Base-by-base conservation (phyloP, 2,888 invertebrate species). In the Chironomus riparius region DNA sequence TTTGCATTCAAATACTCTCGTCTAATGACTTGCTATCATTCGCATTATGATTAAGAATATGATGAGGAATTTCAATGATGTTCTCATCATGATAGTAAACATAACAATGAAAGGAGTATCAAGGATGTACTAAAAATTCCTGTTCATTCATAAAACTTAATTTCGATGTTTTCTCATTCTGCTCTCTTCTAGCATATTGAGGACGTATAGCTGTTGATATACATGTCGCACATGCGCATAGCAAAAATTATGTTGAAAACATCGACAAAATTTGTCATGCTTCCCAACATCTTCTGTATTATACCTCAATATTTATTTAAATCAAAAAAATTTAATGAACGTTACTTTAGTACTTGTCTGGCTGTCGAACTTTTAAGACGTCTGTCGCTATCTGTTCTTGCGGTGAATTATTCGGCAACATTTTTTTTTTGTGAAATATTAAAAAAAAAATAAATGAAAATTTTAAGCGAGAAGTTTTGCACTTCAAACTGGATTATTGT, bases 231-330 rank as follows among this genome's bases (percentile, higher is more conserved):
- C 72, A 61, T 72, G 72, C 72, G 72, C 72, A 72, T 13, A 6
- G 4, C 3, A 15, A 18, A 38, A 22, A 13, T 21, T 4, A 56
- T n/a, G 12, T 65, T 74, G 10, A 38, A 38, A 48, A 68, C 74
- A 74, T 74, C 65, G 74, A 47, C n/a, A 47, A 21, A 38, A 38
- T 38, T 7, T 38, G 38, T 38, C 38, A 38, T 38, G 38, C 38
- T 50, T 18, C 50, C 6, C 48, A 68, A 68, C 48, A 68, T 68
- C 22, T 24, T 65, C 22, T 13, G n/a, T 47, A 50, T 74, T 74
- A 50, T 68, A 48, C 28, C 47, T 38, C 38, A 28, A 62, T 74
- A 68, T 74, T 74, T 68, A 74, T 74, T 74, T 74, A 74, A 74
- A 74, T 74, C 74, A 74, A 65, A 47, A 73, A 24, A 10, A 10